phyloP scores from a whole-genome alignment of 2,113 vertebrate genomes.

The Alethe castanea region DNA sequence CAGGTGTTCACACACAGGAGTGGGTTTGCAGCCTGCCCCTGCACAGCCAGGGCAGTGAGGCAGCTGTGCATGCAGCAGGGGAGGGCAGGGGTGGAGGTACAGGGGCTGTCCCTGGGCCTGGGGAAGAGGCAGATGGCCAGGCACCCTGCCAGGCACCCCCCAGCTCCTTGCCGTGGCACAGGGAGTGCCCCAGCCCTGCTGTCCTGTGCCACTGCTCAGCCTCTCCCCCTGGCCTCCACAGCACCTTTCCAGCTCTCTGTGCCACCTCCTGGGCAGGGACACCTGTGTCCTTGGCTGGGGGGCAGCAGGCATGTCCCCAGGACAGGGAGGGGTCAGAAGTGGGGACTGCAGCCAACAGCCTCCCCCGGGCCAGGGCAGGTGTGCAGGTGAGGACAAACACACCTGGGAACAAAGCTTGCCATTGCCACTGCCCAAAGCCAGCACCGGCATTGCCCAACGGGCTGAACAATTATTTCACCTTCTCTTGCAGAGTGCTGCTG shows the following conservation, averaged over 20 bases:
- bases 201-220: neutral
- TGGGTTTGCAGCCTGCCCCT: neutral
- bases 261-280: neutral
- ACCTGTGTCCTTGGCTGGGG: neutral
- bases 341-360: neutral
- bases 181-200: neutral
- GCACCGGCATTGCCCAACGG: neutral
- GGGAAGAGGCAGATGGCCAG: neutral
- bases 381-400: neutral
- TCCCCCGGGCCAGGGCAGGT: neutral
- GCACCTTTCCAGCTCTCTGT: neutral
- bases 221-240: neutral
- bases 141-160: neutral
- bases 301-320: neutral
- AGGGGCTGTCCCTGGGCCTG: neutral
- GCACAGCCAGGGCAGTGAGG: neutral
- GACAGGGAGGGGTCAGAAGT: neutral
- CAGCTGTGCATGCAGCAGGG: neutral
- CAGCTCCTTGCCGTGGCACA: neutral
- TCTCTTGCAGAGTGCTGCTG: slow-evolving; percentile 77
- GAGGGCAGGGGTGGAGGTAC: neutral
- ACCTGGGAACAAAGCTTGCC: neutral
- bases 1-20: neutral
- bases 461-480: neutral
- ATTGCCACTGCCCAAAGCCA: neutral